These are phyloP conservation scores for Ochotona curzoniae DNA, from an alignment of 2,113 vertebrate species.

Conservation along the genomic window DNA sequence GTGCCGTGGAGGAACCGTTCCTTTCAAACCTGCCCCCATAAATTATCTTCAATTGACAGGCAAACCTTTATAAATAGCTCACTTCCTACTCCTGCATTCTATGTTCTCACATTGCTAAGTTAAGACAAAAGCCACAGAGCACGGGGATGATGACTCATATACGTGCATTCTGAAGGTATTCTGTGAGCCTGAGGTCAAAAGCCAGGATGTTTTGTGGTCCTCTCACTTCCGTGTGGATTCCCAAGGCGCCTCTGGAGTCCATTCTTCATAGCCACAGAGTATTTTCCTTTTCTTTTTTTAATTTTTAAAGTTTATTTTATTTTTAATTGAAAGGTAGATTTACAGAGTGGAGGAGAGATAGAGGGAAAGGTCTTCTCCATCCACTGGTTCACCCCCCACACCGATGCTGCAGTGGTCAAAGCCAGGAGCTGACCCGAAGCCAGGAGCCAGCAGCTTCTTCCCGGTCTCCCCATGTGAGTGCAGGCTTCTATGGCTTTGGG, in stretches of 20 bases:
- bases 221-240: neutral
- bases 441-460: no score
- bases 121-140: neutral
- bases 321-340: no score
- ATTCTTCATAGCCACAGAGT: neutral
- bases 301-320: no score
- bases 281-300: neutral
- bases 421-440: no score
- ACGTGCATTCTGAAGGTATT: neutral
- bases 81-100: neutral
- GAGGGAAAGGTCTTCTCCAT: no score
- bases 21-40: neutral
- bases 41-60: neutral
- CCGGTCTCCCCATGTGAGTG: no score
- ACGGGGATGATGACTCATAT: neutral
- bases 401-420: no score
- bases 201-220: neutral
- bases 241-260: neutral
- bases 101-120: constrained; percentile 4
- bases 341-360: no score
- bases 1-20: neutral
- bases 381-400: no score
- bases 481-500: no score
- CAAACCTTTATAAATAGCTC: neutral
- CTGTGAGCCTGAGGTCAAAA: neutral